phyloP scores from a whole-genome alignment of 2,888 invertebrate species.

The Leptopilina myrica region DNA sequence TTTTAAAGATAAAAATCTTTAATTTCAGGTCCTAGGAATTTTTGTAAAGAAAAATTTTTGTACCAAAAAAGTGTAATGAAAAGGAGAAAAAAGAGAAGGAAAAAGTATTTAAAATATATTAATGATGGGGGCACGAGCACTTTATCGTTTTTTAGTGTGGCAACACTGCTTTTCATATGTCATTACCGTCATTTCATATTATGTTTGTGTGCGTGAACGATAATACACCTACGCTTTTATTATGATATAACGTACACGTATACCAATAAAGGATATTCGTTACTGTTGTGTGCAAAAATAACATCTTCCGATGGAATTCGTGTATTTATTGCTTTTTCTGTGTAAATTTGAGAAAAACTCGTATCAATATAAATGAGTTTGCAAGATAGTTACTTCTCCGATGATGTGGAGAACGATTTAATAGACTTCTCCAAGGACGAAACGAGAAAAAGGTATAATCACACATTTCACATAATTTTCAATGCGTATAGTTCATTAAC shows the following conservation, averaged over 20 bases:
- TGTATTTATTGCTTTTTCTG: slow-evolving; percentile 17
- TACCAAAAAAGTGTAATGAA: no score
- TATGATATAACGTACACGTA: not conserved
- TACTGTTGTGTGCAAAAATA: not conserved
- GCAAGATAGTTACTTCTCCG: slow-evolving; percentile 70
- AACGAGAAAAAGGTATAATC: slow-evolving; percentile 69
- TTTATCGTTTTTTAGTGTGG: no score
- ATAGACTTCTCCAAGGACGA: slow-evolving; percentile 66
- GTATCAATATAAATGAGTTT: slow-evolving; percentile 67
- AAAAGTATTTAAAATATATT: no score
- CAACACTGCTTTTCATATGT: no score
- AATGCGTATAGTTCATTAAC: not conserved
- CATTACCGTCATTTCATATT: no score
- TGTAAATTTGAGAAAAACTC: slow-evolving; percentile 15
- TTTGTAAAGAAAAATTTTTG: no score
- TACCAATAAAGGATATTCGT: not conserved
- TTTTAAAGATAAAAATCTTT: no score
- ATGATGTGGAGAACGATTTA: slow-evolving; percentile 73
- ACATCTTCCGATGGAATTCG: slow-evolving; percentile 7
- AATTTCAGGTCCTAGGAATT: no score
- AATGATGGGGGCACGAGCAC: no score
- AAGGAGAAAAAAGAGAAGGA: no score
- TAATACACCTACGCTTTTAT: no score
- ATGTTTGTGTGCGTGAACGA: no score
- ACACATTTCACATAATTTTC: slow-evolving; percentile 46